These are phyloP conservation scores for Plodia interpunctella DNA, from an alignment of 1,140 invertebrate species.

Conservation along the genomic window DNA sequence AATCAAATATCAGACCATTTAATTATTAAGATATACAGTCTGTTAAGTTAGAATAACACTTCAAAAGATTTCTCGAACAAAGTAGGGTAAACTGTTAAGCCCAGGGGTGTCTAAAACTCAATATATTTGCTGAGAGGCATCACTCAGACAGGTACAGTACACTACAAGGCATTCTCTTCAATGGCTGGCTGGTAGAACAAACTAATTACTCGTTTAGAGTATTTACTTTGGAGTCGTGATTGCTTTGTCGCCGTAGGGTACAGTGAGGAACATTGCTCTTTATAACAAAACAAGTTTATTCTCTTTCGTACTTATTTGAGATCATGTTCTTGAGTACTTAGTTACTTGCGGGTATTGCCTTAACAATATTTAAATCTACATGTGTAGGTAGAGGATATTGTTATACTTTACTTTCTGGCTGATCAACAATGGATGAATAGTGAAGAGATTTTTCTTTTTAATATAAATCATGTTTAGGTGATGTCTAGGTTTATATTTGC, in stretches of 20 bases:
- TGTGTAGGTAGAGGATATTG: too few species aligned
- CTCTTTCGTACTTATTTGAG: not conserved
- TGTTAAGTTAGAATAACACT: not conserved
- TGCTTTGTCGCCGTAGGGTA: constrained; percentile 47
- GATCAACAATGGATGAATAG: not conserved
- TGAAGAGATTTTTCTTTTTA: too few species aligned
- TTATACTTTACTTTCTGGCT: not conserved
- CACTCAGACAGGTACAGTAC: constrained; percentile 7
- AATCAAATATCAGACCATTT: too few species aligned
- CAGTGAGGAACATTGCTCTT: constrained; percentile 21
- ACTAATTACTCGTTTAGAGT: constrained; percentile 69
- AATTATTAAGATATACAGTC: too few species aligned
- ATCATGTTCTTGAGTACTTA: not conserved
- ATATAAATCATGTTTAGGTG: too few species aligned
- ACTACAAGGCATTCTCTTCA: constrained; percentile 23
- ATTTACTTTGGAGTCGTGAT: constrained; percentile 55
- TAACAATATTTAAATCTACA: too few species aligned
- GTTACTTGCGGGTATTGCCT: too few species aligned
- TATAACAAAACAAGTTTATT: not conserved
- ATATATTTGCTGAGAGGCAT: constrained; percentile 11
- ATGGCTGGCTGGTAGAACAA: constrained; percentile 40
- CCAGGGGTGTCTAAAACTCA: constrained; percentile 6
- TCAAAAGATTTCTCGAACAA: not conserved
- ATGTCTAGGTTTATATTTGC: too few species aligned
- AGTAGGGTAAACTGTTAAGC: not conserved